Base-by-base conservation (phyloP, 2,797 vertebrate genomes). In the Rhinatrema bivittatum region DNA sequence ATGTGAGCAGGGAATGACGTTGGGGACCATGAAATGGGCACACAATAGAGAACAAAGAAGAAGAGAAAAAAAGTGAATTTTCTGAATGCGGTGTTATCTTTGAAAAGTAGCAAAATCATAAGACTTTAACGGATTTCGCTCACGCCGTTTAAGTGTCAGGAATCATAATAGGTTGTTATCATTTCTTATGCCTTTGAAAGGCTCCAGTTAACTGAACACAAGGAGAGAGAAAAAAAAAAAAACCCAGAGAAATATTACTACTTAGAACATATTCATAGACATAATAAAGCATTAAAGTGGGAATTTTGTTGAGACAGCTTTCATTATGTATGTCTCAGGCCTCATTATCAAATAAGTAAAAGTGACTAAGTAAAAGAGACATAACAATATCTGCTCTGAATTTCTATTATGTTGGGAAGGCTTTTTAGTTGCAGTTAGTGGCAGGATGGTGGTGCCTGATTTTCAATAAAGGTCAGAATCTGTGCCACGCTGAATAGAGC, bases 261-360 rank as follows among this genome's bases (percentile, higher is more conserved):
- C 87, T 89, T 87, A 65, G 62, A 78, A 62, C 74, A 65, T 81
- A 86, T 75, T 83, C 77, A 74, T 60, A 79, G 81, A 89, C 86
- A 92, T 94, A 92, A 93, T 83, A 79, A 78, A 82, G 86, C 86
- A 89, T 93, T 91, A 90, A 88, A 87, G 85, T 86, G 88, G 87
- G 91, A 91, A 94, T 91, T 90, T 87, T 82, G 87, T 88, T 88
- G 84, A 84, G 90, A 88, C 93, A 89, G 90, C 87, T 90, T 87
- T 91, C 89, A 88, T 93, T 90, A 91, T 85, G 82, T 87, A 87
- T 82, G 86, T 89, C 87, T 87, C 85, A 59, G 82, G 82, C 81
- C 74, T 78, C 85, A 86, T 91, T 92, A 91, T 76, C 69, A 80
- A 76, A 74, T 92, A 91, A 91, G 85, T 89, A 84, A 82, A 89